Base-by-base conservation (phyloP, 2,797 vertebrate genomes). In the Aldrovandia affinis region DNA sequence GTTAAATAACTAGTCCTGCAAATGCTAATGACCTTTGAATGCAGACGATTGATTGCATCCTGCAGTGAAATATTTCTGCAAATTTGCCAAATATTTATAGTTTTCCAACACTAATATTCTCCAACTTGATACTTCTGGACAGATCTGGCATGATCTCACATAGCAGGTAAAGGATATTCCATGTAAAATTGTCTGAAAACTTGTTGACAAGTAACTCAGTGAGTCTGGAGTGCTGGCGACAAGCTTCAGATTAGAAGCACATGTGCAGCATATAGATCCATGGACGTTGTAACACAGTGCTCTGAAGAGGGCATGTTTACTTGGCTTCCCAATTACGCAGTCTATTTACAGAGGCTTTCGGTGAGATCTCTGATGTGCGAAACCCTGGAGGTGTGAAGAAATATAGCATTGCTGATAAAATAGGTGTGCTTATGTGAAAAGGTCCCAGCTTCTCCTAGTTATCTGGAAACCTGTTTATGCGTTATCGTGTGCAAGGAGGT, bases 191-290 rank as follows among this genome's bases (percentile, higher is more conserved):
- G 85, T 79, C 68, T 81, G 80, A 47, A 85, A 88, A 73, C 50
- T 81, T 83, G 75, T 57, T 81, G 80, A 79, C 80, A 83, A 63
- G 82, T 52, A 55, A 85, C 73, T 83, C n/a, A 54, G 33, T 65
- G 61, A 30, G 82, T 81, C 75, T 83, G 63, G 77, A 65, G 75
- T 85, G 42, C 82, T 83, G 81, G 61, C 36, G 57, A 77, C 59
- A 83, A 81, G 59, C 39, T 61, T 59, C 33, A 52, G 59, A 88
- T 85, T 84, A n/a, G 28, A 63, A 83, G 63, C 80, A 81, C 36
- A 78, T 81, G 61, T 81, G 54, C 63, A 52, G 68, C 42, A 80
- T 55, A 79, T 61, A 85, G 42, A n/a, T 54, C 59, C 33, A 30
- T 39, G 15, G 78, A 63, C 10, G 28, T 25, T 54, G 12, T 55